phyloP scores from a whole-genome alignment of 2,113 vertebrate species.

The Octodon degus region DNA sequence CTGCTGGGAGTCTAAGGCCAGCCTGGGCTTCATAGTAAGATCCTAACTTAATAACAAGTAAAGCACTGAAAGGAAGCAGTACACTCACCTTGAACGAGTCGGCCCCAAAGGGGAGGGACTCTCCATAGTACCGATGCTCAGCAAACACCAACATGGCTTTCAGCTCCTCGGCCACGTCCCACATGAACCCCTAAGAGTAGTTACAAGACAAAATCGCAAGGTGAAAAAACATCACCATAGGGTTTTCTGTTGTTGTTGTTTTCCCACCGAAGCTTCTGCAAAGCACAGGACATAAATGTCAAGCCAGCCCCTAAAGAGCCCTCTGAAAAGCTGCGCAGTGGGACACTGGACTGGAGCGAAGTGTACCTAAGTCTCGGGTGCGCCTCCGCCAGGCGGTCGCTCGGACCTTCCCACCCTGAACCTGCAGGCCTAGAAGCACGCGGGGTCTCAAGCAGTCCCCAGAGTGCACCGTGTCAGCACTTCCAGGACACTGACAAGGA shows the following conservation, averaged over 20 bases:
- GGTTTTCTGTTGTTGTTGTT: too few species aligned
- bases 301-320: slow-evolving; percentile 1
- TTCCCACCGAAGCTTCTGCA: background rate
- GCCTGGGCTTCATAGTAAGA: background rate
- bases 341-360: slow-evolving; percentile 20
- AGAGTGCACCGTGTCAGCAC: background rate
- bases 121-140: slow-evolving; percentile 97
- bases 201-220: slow-evolving; percentile 36
- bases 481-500: slow-evolving; percentile 4
- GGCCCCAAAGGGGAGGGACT: slow-evolving; percentile 95
- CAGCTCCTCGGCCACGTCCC: slow-evolving; percentile 94
- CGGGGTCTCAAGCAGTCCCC: background rate
- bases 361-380: background rate
- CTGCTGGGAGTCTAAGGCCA: background rate
- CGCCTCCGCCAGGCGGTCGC: background rate
- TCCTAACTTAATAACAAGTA: background rate
- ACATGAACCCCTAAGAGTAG: slow-evolving; percentile 95
- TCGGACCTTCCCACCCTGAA: background rate
- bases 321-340: slow-evolving; percentile 6
- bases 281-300: background rate
- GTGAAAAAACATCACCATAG: background rate
- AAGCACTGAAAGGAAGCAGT: background rate
- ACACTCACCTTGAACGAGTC: slow-evolving; percentile 91
- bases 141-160: slow-evolving; percentile 97
- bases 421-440: background rate